Evolutionary conservation across 2,113 vertebrate genomes (phyloP).

Genomic region (Scomber japonicus): DNA sequence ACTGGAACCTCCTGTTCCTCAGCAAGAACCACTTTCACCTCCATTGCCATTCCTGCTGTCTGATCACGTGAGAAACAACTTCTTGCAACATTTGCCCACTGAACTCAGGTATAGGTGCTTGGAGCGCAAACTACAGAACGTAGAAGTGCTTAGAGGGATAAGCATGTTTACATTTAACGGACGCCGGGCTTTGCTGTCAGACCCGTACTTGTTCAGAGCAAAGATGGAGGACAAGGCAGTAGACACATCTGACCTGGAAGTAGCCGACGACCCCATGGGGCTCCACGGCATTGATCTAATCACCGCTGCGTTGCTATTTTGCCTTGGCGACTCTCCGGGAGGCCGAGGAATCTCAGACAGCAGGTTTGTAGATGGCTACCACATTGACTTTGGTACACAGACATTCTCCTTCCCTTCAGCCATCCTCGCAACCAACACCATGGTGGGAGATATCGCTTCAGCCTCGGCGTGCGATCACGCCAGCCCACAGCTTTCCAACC

Average conservation of each 20-base stretch:
- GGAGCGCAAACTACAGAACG: slow-evolving; percentile 89
- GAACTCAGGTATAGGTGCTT: slow-evolving; percentile 86
- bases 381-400: slow-evolving; percentile 96
- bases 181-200: slow-evolving; percentile 88
- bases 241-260: slow-evolving; percentile 96
- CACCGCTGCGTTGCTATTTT: slow-evolving; percentile 96
- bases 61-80: slow-evolving; percentile 88
- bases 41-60: slow-evolving; percentile 81
- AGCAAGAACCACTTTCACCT: slow-evolving; percentile 74
- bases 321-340: slow-evolving; percentile 95
- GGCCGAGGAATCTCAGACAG: slow-evolving; percentile 97
- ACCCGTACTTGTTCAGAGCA: slow-evolving; percentile 88
- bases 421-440: slow-evolving; percentile 96
- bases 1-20: slow-evolving; percentile 77
- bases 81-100: slow-evolving; percentile 83
- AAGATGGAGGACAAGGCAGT: slow-evolving; percentile 97
- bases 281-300: slow-evolving; percentile 98
- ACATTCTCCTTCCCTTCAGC: slow-evolving; percentile 98
- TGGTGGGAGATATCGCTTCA: slow-evolving; percentile 98
- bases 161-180: slow-evolving; percentile 89
- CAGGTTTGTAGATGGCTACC: slow-evolving; percentile 93
- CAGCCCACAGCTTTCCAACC: slow-evolving; percentile 98
- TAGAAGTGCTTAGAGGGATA: slow-evolving; percentile 88
- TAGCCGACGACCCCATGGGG: slow-evolving; percentile 96
- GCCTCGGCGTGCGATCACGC: slow-evolving; percentile 98